These are phyloP conservation scores for Hydrozoanthus tunicans DNA, from an alignment of 64 coral and sea anemone genomes.

Conservation along the genomic window DNA sequence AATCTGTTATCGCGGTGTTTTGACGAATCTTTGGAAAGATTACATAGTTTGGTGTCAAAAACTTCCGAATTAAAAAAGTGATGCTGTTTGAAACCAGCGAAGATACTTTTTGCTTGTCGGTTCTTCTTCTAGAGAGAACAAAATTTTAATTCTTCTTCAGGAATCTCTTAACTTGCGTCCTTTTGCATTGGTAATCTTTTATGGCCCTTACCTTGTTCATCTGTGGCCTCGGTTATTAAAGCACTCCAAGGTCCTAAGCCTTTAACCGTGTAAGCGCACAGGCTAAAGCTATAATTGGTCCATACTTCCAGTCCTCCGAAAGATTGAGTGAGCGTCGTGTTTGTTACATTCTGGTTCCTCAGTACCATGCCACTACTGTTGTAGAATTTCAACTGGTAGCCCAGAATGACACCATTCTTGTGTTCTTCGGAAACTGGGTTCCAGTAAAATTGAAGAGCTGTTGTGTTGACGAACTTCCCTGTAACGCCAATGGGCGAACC, in stretches of 20 bases:
- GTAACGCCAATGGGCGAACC: conserved; percentile 36
- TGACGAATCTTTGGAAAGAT: too few species aligned
- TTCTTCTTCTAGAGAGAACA: too few species aligned
- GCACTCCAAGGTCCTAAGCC: conserved; percentile 42
- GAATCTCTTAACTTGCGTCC: too few species aligned
- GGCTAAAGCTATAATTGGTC: conserved; percentile 53
- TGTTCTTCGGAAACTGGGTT: conserved; percentile 10
- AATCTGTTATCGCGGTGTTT: too few species aligned
- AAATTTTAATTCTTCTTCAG: too few species aligned
- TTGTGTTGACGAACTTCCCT: background rate
- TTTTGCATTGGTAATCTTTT: too few species aligned
- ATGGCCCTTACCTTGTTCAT: conserved; percentile 32
- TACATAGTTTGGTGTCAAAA: too few species aligned
- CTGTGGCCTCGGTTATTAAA: conserved; percentile 6
- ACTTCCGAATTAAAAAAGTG: too few species aligned
- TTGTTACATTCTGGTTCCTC: background rate
- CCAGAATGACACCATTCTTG: conserved; percentile 58
- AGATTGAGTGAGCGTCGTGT: background rate
- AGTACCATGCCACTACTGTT: conserved; percentile 9
- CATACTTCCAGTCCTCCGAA: conserved; percentile 52
- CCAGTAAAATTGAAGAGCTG: conserved; percentile 37
- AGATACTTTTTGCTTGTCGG: too few species aligned
- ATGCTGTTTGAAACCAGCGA: too few species aligned
- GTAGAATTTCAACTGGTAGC: conserved; percentile 17
- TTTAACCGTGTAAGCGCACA: conserved; percentile 45